These are phyloP conservation scores for Parnassius glacialis DNA, from an alignment of 2,888 invertebrate genomes.

Conservation along the genomic window DNA sequence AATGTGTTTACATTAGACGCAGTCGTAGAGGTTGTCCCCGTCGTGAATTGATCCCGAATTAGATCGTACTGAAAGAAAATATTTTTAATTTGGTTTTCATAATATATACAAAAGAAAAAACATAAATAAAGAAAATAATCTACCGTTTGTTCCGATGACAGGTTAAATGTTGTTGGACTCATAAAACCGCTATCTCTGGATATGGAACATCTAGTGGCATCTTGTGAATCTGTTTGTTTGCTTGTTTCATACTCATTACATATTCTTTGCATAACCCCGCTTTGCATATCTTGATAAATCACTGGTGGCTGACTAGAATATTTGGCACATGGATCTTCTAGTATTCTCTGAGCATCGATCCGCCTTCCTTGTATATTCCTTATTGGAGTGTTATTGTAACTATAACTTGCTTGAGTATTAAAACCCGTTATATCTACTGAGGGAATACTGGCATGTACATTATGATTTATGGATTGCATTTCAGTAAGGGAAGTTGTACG, in stretches of 20 bases:
- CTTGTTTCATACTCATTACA: neutral
- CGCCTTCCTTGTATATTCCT: neutral
- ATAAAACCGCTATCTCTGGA: conserved; percentile 47
- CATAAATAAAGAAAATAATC: conserved; percentile 5
- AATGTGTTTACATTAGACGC: neutral
- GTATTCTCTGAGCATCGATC: neutral
- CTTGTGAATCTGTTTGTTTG: neutral
- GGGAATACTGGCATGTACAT: neutral
- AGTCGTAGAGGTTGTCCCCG: too few species aligned
- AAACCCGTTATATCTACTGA: neutral
- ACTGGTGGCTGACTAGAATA: neutral
- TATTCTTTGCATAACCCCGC: neutral
- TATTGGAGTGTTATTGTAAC: neutral
- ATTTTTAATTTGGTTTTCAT: neutral
- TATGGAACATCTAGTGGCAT: conserved; percentile 33
- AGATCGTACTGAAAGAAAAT: neutral
- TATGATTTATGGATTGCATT: neutral
- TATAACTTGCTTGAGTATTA: neutral
- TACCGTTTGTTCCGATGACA: conserved; percentile 27
- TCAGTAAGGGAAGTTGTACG: neutral
- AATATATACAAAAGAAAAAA: neutral
- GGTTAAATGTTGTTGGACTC: conserved; percentile 37
- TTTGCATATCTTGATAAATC: conserved; percentile 2
- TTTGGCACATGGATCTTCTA: neutral
- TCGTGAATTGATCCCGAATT: neutral